phyloP scores from a whole-genome alignment of 1,140 invertebrate species.

The Drosophila setifemur region DNA sequence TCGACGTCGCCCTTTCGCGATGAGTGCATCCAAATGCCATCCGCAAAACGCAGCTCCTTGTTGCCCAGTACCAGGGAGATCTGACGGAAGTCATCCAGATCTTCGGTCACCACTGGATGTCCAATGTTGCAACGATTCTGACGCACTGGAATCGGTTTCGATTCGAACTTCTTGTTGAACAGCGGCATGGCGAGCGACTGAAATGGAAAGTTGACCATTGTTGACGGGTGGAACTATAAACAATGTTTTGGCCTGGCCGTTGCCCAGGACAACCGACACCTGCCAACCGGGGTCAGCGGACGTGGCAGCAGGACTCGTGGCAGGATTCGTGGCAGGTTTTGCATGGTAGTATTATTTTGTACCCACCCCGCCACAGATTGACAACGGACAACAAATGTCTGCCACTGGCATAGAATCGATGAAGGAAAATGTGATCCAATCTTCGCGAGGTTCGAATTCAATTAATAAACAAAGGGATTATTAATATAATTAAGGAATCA shows the following conservation, averaged over 20 bases:
- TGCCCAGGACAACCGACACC: conserved; percentile 61
- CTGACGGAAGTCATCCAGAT: conserved; percentile 67
- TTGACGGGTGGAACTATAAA: background rate
- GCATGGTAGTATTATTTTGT: background rate
- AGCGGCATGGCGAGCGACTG: conserved; percentile 60
- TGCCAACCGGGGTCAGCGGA: conserved; percentile 22
- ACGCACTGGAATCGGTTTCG: conserved; percentile 69
- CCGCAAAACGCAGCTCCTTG: conserved; percentile 76
- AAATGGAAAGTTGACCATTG: conserved; percentile 29
- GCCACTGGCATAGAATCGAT: conserved; percentile 6
- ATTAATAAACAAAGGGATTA: background rate
- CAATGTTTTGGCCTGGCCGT: conserved; percentile 18
- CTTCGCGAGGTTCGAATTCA: no score
- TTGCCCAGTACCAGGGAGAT: conserved; percentile 73
- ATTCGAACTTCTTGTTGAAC: conserved; percentile 79
- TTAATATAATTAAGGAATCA: no score
- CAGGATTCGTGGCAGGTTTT: background rate
- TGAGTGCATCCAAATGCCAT: conserved; percentile 80
- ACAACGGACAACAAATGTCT: conserved; percentile 17
- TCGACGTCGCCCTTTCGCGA: conserved; percentile 67
- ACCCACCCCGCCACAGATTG: conserved; percentile 32
- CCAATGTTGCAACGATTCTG: conserved; percentile 66
- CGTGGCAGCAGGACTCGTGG: conserved; percentile 10
- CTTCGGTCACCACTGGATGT: conserved; percentile 61
- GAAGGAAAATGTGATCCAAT: background rate